Percentiles rank a stretch among this genome's conserved stretches.
Conservation (phyloP, 35 echinoderm and acorn worm species). For the Chiridota heheva region DNA sequence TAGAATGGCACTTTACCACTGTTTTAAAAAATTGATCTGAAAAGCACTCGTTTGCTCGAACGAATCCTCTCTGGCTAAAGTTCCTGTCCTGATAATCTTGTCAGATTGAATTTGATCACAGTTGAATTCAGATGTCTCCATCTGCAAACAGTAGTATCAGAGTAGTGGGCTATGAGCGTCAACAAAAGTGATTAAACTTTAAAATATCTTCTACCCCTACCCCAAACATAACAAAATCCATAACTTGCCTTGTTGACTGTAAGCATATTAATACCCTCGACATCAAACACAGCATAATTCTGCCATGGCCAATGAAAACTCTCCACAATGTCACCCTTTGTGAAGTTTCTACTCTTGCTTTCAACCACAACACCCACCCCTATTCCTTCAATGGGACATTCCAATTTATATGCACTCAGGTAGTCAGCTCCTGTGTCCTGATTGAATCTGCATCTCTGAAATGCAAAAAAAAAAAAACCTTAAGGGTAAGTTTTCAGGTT, state of each 20-base stretch:
- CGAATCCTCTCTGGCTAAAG: too few species aligned
- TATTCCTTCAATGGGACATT: constrained; percentile 78
- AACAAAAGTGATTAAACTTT: background rate
- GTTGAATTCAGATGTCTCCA: too few species aligned
- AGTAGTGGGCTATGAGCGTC: background rate
- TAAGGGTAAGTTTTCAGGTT: background rate
- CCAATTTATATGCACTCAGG: constrained; percentile 77
- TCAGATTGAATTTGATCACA: too few species aligned
- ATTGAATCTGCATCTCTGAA: constrained; percentile 85
- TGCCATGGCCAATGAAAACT: constrained; percentile 98
- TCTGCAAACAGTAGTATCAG: too few species aligned
- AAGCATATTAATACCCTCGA: constrained; percentile 86
- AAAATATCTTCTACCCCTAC: too few species aligned
- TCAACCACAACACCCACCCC: constrained; percentile 88
- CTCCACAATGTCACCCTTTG: constrained; percentile 83
- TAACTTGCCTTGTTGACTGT: constrained; percentile 76
- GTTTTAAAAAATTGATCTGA: too few species aligned
- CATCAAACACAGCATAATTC: constrained; percentile 72
- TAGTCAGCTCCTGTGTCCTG: constrained; percentile 93
- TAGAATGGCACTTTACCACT: too few species aligned
- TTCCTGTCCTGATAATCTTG: too few species aligned
- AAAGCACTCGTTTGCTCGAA: too few species aligned
- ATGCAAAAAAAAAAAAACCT: constrained; percentile 7
- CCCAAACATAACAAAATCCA: too few species aligned
- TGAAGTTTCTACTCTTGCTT: constrained; percentile 55